Percentiles rank a stretch among this genome's conserved stretches.
Evolutionary conservation across 1,140 invertebrate genomes (phyloP).

Genomic region (Phymorhynchus buccinoides): DNA sequence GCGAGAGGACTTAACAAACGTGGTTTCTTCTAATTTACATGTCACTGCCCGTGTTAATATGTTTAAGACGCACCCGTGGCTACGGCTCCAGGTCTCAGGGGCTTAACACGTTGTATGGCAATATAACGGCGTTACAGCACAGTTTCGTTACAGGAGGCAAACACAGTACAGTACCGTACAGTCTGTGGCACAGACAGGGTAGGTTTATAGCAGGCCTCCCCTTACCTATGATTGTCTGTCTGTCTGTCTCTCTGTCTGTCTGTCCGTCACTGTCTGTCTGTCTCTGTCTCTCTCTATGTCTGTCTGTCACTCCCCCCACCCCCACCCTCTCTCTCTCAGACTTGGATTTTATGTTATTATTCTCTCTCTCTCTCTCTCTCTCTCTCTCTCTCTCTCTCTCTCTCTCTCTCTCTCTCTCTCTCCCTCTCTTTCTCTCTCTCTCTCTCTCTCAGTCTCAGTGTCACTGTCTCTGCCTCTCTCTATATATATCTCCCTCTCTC

Average conservation of each 20-base stretch:
- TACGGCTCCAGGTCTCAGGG: no score
- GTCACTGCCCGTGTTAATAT: no score
- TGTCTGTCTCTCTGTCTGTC: background rate
- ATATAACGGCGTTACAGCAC: no score
- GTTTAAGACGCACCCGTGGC: no score
- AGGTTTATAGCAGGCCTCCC: no score
- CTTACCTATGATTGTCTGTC: no score
- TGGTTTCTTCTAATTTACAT: no score
- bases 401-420: background rate
- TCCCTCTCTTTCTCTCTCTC: background rate
- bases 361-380: constrained; percentile 3
- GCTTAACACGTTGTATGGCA: no score
- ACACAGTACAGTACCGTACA: no score
- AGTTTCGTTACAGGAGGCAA: no score
- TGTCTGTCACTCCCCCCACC: background rate
- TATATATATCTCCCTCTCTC: background rate
- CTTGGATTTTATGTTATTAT: background rate
- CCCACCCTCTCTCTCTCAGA: background rate
- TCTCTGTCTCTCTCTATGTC: background rate
- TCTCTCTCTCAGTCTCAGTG: background rate
- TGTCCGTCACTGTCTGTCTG: background rate
- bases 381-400: background rate
- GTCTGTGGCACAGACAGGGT: no score
- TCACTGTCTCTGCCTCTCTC: background rate
- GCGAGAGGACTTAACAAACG: no score